Percentiles rank a stretch among this genome's conserved stretches.
phyloP scores from a whole-genome alignment of 1,140 invertebrate genomes.

The Papilio xuthus region DNA sequence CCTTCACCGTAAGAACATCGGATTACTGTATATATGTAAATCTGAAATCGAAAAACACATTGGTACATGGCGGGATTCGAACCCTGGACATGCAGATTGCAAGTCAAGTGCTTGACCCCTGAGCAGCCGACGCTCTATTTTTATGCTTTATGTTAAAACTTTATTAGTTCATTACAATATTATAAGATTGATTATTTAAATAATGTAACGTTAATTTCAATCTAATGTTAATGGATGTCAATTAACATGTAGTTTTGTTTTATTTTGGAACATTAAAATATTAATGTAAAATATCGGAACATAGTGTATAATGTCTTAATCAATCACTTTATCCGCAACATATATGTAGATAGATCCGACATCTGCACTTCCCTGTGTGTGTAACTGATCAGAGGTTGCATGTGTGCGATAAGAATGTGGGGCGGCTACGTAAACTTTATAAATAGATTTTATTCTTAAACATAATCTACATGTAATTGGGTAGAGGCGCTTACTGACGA shows the following conservation, averaged over 20 bases:
- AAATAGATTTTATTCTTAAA: conserved; percentile 40
- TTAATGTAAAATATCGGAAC: not conserved
- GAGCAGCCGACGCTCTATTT: too few relatives aligned
- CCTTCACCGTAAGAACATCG: too few relatives aligned
- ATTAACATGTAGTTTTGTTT: not conserved
- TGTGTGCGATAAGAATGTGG: conserved; percentile 38
- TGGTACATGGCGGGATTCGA: too few relatives aligned
- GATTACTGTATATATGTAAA: too few relatives aligned
- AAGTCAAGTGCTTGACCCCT: too few relatives aligned
- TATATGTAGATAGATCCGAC: conserved; percentile 31
- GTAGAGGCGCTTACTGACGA: conserved; percentile 27
- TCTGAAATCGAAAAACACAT: too few relatives aligned
- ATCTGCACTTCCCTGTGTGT: conserved; percentile 35
- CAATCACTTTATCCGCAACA: not conserved
- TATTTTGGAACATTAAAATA: not conserved
- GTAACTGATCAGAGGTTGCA: not conserved
- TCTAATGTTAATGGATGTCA: too few relatives aligned
- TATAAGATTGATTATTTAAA: too few relatives aligned
- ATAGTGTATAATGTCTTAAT: not conserved
- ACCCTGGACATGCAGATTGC: too few relatives aligned
- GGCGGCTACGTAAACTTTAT: conserved; percentile 37
- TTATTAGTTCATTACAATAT: too few relatives aligned
- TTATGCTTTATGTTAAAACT: not conserved
- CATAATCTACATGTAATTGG: conserved; percentile 38
- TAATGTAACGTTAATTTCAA: too few relatives aligned